phyloP scores from a whole-genome alignment of 1,140 invertebrate genomes.

The Pseudomyrmex pallidus region DNA sequence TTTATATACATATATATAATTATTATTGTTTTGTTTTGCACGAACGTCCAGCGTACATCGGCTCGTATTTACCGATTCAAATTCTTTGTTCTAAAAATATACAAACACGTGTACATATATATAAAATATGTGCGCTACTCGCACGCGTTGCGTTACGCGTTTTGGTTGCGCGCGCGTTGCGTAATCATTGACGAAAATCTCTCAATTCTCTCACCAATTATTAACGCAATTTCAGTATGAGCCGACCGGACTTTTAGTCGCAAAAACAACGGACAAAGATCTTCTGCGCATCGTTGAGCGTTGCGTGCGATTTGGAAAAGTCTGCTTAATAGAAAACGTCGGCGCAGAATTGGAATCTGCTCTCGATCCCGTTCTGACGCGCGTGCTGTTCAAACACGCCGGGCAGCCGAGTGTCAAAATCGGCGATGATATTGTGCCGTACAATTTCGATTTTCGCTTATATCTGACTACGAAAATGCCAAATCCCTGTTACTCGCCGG shows the following conservation, averaged over 20 bases:
- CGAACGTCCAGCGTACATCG: no score
- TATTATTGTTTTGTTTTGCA: no score
- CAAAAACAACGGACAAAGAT: slow-evolving; percentile 89
- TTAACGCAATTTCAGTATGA: slow-evolving; percentile 83
- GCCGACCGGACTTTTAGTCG: slow-evolving; percentile 85
- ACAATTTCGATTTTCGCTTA: slow-evolving; percentile 87
- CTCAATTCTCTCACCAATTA: background rate
- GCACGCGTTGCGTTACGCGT: no score
- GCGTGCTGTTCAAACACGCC: slow-evolving; percentile 84
- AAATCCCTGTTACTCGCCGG: slow-evolving; percentile 91
- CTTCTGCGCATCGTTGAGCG: slow-evolving; percentile 90
- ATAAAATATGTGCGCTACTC: no score
- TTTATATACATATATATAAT: no score
- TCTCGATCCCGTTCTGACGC: slow-evolving; percentile 88
- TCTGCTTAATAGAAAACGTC: slow-evolving; percentile 88
- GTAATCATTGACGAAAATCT: no score
- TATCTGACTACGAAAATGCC: slow-evolving; percentile 90
- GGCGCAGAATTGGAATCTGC: slow-evolving; percentile 88
- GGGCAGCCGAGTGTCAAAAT: slow-evolving; percentile 85
- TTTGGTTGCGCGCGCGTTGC: no score
- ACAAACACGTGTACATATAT: no score
- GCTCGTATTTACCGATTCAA: no score
- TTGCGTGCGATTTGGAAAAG: slow-evolving; percentile 89
- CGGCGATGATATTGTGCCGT: slow-evolving; percentile 88
- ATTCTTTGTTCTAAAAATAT: no score